A percentile compares a stretch with the other conserved stretches of the same genome.
Conservation (phyloP, 1,140 invertebrate genomes). For the Triops longicaudatus region DNA sequence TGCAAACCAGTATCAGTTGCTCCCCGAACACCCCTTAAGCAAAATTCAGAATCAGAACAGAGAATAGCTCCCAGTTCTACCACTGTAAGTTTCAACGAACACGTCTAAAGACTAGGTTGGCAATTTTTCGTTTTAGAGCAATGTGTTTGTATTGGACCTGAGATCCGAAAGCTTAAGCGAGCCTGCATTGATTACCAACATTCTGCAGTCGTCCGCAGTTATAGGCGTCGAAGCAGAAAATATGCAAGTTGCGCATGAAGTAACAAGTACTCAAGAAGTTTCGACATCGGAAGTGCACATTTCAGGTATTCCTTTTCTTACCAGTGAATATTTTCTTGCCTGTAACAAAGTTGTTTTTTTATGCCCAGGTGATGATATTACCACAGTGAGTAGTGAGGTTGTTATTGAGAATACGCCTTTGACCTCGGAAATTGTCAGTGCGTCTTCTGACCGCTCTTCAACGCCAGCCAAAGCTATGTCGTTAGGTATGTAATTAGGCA, state of each 20-base stretch:
- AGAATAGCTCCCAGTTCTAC: neutral
- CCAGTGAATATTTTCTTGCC: neutral
- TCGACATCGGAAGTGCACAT: neutral
- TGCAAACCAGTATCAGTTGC: neutral
- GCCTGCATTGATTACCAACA: conserved; percentile 2
- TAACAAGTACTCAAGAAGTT: neutral
- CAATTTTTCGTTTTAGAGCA: neutral
- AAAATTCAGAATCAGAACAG: neutral
- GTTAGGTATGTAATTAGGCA: neutral
- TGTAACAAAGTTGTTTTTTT: neutral
- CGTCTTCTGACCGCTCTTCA: neutral
- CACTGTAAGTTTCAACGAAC: neutral
- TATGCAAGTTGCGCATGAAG: neutral
- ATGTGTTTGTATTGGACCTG: conserved; percentile 22
- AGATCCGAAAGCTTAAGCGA: conserved; percentile 19
- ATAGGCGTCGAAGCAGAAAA: conserved; percentile 2
- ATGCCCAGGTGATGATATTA: neutral
- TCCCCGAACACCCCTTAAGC: neutral
- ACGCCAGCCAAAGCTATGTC: neutral
- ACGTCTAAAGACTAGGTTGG: neutral
- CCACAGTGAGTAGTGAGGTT: neutral
- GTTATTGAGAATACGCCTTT: neutral
- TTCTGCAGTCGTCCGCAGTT: conserved; percentile 14
- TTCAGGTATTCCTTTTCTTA: neutral
- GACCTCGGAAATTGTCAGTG: neutral